A percentile compares a stretch with the other conserved stretches of the same genome.
These are phyloP conservation scores for Drosophila neocordata DNA, from an alignment of 1,140 invertebrate species.

Conservation along the genomic window DNA sequence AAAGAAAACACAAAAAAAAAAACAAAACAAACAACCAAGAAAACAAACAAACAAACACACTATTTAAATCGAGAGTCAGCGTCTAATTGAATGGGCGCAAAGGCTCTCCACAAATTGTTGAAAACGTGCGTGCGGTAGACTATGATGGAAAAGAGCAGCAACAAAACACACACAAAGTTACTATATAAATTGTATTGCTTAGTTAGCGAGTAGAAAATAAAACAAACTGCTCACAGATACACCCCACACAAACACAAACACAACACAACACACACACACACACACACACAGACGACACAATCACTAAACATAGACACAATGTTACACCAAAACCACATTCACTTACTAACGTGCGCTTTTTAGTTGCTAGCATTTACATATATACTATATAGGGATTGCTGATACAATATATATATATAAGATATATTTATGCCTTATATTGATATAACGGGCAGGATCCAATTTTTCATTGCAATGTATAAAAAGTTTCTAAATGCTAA, in stretches of 20 bases:
- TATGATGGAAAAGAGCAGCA: conserved; percentile 15
- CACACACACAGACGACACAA: conserved; percentile 17
- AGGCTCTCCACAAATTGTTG: conserved; percentile 2
- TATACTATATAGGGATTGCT: conserved; percentile 25
- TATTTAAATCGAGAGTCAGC: conserved; percentile 36
- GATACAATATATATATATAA: not conserved
- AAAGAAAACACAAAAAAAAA: conserved; percentile 33
- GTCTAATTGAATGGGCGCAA: not conserved
- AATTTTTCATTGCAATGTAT: not conserved
- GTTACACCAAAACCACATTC: conserved; percentile 38
- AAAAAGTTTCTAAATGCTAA: not conserved
- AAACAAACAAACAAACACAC: conserved; percentile 17
- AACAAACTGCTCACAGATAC: conserved; percentile 16
- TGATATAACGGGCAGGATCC: conserved; percentile 7
- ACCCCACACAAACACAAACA: conserved; percentile 2
- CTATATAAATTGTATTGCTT: conserved; percentile 69
- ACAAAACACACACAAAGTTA: conserved; percentile 68
- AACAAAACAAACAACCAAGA: not conserved
- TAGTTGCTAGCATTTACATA: conserved; percentile 67
- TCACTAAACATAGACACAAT: not conserved
- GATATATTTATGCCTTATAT: not conserved
- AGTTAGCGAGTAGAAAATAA: conserved; percentile 48
- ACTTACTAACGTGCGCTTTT: conserved; percentile 57
- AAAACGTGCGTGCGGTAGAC: conserved; percentile 16
- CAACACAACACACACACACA: conserved; percentile 3